Conservation (phyloP, 2,113 vertebrate species). For the Hemicordylus capensis region DNA sequence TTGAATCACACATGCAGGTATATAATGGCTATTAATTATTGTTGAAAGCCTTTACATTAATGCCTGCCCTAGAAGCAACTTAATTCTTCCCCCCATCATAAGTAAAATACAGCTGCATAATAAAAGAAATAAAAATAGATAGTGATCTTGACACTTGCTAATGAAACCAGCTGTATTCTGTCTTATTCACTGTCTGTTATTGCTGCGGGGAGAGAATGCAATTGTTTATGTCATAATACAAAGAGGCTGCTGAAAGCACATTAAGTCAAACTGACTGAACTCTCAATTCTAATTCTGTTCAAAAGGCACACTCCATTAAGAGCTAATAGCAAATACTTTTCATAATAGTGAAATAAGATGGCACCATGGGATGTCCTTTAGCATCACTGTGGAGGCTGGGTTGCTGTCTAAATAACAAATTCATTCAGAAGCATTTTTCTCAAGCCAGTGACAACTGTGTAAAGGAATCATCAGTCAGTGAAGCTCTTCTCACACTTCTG, state of each 20-base stretch:
- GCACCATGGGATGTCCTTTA: neutral
- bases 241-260: neutral
- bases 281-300: slow-evolving; percentile 17
- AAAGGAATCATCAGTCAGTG: slow-evolving; percentile 23
- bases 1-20: neutral
- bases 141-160: neutral
- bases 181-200: neutral
- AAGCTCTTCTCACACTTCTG: too few species aligned
- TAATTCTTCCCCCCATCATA: slow-evolving; percentile 11
- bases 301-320: neutral
- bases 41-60: neutral
- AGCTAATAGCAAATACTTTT: neutral
- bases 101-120: slow-evolving; percentile 22
- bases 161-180: slow-evolving; percentile 6
- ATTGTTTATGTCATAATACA: slow-evolving; percentile 7
- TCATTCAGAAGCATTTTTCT: neutral
- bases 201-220: slow-evolving; percentile 3
- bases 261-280: neutral
- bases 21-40: slow-evolving; percentile 3
- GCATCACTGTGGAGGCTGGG: neutral
- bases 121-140: neutral
- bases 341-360: neutral
- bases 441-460: neutral
- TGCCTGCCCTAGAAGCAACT: neutral
- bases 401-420: neutral